These are phyloP conservation scores for Sarcophaga rosellei DNA, from an alignment of 2,888 invertebrate species.

Conservation along the genomic window DNA sequence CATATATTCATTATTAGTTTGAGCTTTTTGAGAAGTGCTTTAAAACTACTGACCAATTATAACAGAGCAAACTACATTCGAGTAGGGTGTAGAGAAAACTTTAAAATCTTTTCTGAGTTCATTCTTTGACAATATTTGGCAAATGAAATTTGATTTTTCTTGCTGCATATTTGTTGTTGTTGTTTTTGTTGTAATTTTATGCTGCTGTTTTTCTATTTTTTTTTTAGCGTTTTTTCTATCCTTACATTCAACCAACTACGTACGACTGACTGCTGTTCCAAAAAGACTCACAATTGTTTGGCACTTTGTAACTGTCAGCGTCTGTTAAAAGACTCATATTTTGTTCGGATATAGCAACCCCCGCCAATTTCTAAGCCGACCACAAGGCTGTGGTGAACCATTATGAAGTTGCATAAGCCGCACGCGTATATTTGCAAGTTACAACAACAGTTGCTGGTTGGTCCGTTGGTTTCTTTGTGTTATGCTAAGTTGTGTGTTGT, in stretches of 20 bases:
- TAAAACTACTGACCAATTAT: too few relatives aligned
- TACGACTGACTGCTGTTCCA: conserved; percentile 58
- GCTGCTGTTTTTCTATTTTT: neutral
- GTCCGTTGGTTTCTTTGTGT: conserved; percentile 26
- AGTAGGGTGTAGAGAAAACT: neutral
- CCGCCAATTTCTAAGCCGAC: conserved; percentile 9
- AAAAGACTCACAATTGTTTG: conserved; percentile 75
- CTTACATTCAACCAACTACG: neutral
- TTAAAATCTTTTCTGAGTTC: conserved; percentile 2
- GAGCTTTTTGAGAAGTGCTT: too few relatives aligned
- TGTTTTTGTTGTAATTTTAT: conserved; percentile 55
- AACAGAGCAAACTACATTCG: too few relatives aligned
- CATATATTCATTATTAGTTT: too few relatives aligned
- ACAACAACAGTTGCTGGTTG: conserved; percentile 18
- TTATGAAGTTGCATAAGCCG: conserved; percentile 51
- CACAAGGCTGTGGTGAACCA: neutral
- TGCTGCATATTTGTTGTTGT: neutral
- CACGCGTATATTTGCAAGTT: conserved; percentile 55
- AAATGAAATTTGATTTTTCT: conserved; percentile 52
- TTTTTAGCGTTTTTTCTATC: too few relatives aligned
- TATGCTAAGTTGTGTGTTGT: conserved; percentile 19
- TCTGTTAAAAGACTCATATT: conserved; percentile 78
- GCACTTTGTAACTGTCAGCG: conserved; percentile 80
- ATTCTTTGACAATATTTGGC: conserved; percentile 61
- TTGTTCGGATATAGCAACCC: conserved; percentile 9